Evolutionary conservation across 2,113 vertebrate genomes (phyloP), one percentile per base, ranked within the genome.

Genomic region (Neopipo cinnamomea): DNA sequence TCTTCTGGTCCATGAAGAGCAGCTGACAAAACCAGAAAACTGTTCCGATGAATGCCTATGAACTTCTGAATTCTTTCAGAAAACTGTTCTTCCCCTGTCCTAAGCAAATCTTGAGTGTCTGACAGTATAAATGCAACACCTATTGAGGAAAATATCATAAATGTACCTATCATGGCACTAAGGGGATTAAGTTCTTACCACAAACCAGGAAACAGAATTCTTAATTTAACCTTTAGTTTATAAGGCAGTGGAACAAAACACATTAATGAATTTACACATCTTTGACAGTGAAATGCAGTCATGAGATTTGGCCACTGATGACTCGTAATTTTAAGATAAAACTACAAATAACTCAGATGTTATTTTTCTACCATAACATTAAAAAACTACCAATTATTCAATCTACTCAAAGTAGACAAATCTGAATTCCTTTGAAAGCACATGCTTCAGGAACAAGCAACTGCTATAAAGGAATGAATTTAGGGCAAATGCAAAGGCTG

Each of bases 111-210:
- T 67, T 98, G 97, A 72, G 93, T 85, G 33, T 98, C 97, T 62
- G 98, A 97, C 91, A 99, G 89, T 82, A 99, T 94, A 98, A 99
- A 99, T 27, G 99, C 99, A 89, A 98, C 97, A 42, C 99, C 99
- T 99, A 66, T 15, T 41, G 68, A 96, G 95, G 35, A 96, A 92
- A 59, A 2, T 8, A 4, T 41, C 79, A 47, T 59, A 50, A 73
- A 46, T 12, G 24, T 41, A 20, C 14, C 46, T 2, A 4, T 58
- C 31, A 16, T 12, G 50, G 62, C 55, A 90, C 28, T 9, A 61
- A 33, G 0, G 2, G 16, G 17, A 35, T 44, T 7, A 41, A 81
- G 52, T 73, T 92, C 87, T 75, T 70, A 68, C 42, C 78, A 59
- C 59, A 74, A 90, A 88, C 47, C 17, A 44, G 59, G 46, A 76